These are phyloP conservation scores for Campoplex nolae DNA, from an alignment of 2,888 invertebrate genomes.

Conservation along the genomic window DNA sequence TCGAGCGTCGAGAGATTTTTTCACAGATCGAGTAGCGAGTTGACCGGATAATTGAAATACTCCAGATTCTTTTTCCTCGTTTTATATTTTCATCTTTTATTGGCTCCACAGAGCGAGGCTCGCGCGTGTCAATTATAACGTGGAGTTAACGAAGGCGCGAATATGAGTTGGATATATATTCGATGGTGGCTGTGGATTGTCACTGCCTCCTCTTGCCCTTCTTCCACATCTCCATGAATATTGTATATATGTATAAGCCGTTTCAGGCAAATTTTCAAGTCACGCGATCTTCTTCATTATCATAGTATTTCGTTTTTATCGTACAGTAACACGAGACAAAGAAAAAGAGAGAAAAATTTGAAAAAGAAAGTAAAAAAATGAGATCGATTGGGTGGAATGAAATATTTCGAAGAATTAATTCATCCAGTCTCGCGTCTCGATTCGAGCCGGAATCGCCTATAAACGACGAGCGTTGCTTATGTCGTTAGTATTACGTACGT, in stretches of 20 bases:
- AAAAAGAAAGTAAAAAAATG: neutral
- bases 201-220: constrained; percentile 1
- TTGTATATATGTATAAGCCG: neutral
- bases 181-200: neutral
- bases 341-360: neutral
- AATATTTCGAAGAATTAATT: neutral
- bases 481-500: constrained; percentile 6
- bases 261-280: neutral
- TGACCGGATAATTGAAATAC: constrained; percentile 66
- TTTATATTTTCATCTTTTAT: constrained; percentile 23
- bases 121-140: constrained; percentile 62
- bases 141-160: constrained; percentile 62
- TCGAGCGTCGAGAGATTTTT: constrained; percentile 29
- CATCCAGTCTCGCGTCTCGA: neutral
- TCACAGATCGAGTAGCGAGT: constrained; percentile 43
- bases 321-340: neutral
- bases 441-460: constrained; percentile 1
- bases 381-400: neutral
- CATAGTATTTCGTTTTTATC: neutral
- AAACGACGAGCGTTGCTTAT: neutral
- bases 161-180: constrained; percentile 34
- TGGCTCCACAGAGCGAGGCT: constrained; percentile 37
- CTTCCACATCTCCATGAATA: neutral
- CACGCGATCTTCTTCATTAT: neutral
- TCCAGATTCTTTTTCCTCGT: constrained; percentile 16